Evolutionary conservation across 2,888 invertebrate species (phyloP).

Genomic region (Conomelus anceps): DNA sequence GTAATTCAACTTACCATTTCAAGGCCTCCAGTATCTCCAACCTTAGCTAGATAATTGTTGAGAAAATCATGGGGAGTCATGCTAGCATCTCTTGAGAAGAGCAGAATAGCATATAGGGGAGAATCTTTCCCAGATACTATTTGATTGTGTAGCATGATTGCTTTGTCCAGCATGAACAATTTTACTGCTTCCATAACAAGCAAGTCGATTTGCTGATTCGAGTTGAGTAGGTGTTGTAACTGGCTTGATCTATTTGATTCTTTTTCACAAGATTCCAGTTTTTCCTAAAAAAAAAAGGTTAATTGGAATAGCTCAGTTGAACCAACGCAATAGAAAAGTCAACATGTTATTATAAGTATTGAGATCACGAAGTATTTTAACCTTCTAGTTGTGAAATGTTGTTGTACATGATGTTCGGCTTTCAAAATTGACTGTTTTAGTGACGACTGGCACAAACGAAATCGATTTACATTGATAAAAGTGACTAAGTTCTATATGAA

Average conservation of each 20-base stretch:
- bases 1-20: slow-evolving; percentile 41
- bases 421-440: too few relatives aligned
- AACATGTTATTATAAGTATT: too few relatives aligned
- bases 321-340: too few relatives aligned
- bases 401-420: too few relatives aligned
- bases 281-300: too few relatives aligned
- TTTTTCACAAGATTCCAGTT: not conserved
- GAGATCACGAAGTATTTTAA: too few relatives aligned
- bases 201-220: slow-evolving; percentile 31
- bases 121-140: slow-evolving; percentile 37
- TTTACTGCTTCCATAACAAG: slow-evolving; percentile 37
- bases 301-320: too few relatives aligned
- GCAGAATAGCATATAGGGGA: slow-evolving; percentile 42
- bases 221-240: slow-evolving; percentile 27
- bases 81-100: slow-evolving; percentile 44
- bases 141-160: slow-evolving; percentile 39
- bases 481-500: too few relatives aligned
- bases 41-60: slow-evolving; percentile 42
- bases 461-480: too few relatives aligned
- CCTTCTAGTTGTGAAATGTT: too few relatives aligned
- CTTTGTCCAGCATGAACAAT: slow-evolving; percentile 42
- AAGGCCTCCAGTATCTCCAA: slow-evolving; percentile 42
- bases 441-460: too few relatives aligned
- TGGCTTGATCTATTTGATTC: not conserved
- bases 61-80: slow-evolving; percentile 40